Base-by-base conservation (phyloP, 2,113 vertebrate species). In the Ochotona princeps region DNA sequence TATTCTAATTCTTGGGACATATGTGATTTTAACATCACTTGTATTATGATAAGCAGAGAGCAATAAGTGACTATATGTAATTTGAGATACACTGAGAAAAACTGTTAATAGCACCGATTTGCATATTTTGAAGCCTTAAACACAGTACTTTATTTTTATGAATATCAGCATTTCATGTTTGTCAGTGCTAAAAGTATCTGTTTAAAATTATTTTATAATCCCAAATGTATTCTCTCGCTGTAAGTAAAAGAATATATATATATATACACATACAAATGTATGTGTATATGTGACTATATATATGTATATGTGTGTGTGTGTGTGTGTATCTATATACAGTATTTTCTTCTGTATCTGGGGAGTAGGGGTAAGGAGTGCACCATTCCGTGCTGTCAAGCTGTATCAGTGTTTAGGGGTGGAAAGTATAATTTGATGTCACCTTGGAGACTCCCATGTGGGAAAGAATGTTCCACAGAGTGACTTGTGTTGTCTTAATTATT, bases 131-230 rank as follows among this genome's bases (percentile, higher is more conserved):
- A 83, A 94, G 5, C 23, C 65, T 74, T 82, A 9, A 66, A 23
- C 17, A 72, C 17, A 79, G 21, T 30, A 17, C 13, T 72, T 79
- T 57, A 26, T 9, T 83, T 57, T 78, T 2, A 2, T 72, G 67
- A 57, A 32, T 49, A 91, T 32, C 17, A 65, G 15, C 5, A 14
- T 72, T 72, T 82, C 75, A 67, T 87, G 83, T 91, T 87, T 75
- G 32, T 47, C n/a, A 79, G 6, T 54, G 17, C 28, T 25, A 78
- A 87, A 78, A 83, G 11, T 78, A 3, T 21, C 80, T 76, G 2
- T 76, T 82, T 47, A 78, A 51, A 83, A 78, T 78, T 86, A 35
- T 86, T 89, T 94, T 70, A 69, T 2, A 87, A 28, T 70, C 49
- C 8, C 28, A 44, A 11, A 47, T 70, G 2, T 72, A 35, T 66